phyloP scores from a whole-genome alignment of 2,797 vertebrate genomes.

The Periparus ater region DNA sequence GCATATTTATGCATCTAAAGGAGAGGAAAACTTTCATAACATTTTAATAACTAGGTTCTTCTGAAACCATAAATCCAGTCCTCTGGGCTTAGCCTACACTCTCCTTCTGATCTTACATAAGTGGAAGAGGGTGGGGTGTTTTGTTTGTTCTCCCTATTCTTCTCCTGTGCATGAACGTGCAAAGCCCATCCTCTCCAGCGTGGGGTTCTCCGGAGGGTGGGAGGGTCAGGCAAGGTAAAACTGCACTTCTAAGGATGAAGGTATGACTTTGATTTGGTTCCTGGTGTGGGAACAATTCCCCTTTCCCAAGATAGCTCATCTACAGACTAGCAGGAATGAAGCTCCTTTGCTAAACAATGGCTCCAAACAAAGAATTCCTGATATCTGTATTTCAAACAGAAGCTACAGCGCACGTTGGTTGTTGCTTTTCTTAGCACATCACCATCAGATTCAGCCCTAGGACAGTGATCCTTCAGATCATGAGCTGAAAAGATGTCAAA shows the following conservation, averaged over 20 bases:
- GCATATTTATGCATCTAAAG: slow-evolving; percentile 68
- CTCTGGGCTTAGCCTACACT: slow-evolving; percentile 63
- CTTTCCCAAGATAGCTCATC: slow-evolving; percentile 38
- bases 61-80: slow-evolving; percentile 63
- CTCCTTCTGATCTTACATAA: slow-evolving; percentile 58
- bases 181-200: neutral
- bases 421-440: neutral
- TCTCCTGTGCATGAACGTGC: slow-evolving; percentile 18
- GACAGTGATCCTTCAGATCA: neutral
- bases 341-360: slow-evolving; percentile 7
- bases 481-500: neutral
- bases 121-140: slow-evolving; percentile 46
- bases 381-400: neutral
- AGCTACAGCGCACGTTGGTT: rapidly evolving
- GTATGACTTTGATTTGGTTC: slow-evolving; percentile 47
- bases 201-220: neutral
- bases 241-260: slow-evolving; percentile 14
- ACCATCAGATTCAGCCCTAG: neutral
- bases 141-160: slow-evolving; percentile 32
- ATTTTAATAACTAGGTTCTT: slow-evolving; percentile 67
- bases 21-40: slow-evolving; percentile 66
- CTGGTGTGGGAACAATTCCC: slow-evolving; percentile 17
- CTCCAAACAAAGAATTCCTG: neutral
- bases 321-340: neutral
- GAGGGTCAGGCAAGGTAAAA: slow-evolving; percentile 54